These are phyloP conservation scores for Papio anubis DNA, from an alignment of 2,113 vertebrate genomes.

Conservation along the genomic window DNA sequence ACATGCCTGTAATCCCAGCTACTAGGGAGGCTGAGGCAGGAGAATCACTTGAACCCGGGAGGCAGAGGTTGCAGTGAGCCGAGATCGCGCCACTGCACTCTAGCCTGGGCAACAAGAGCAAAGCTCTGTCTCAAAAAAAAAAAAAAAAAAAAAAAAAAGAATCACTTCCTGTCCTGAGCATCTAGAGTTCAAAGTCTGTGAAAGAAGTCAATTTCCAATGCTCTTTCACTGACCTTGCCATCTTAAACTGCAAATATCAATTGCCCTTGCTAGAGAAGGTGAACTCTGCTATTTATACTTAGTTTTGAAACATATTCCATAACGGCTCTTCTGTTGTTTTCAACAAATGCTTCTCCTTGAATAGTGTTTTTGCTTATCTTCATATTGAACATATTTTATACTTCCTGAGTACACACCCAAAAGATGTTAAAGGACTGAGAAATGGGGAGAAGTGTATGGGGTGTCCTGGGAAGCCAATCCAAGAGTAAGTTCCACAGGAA, in stretches of 20 bases:
- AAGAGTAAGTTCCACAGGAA: background rate
- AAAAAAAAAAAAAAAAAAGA: background rate
- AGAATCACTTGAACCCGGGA: too few species aligned
- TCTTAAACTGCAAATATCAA: background rate
- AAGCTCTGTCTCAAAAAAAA: too few species aligned
- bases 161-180: background rate
- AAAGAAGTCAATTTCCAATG: background rate
- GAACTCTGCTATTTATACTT: background rate
- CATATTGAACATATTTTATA: conserved; percentile 9
- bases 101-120: too few species aligned
- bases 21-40: too few species aligned
- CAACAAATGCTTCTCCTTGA: conserved; percentile 3
- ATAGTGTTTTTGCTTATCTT: background rate
- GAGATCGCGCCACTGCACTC: rapidly evolving
- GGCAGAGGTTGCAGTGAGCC: too few species aligned
- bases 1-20: too few species aligned
- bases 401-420: background rate
- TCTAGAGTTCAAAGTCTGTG: background rate
- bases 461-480: background rate
- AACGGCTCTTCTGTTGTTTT: background rate
- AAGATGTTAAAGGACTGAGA: background rate
- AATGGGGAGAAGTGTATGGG: background rate
- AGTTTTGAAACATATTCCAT: conserved; percentile 11
- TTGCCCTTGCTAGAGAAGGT: background rate
- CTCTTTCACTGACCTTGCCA: background rate